Conservation (phyloP, 2,888 invertebrate species). For the Drosophila emarginata region DNA sequence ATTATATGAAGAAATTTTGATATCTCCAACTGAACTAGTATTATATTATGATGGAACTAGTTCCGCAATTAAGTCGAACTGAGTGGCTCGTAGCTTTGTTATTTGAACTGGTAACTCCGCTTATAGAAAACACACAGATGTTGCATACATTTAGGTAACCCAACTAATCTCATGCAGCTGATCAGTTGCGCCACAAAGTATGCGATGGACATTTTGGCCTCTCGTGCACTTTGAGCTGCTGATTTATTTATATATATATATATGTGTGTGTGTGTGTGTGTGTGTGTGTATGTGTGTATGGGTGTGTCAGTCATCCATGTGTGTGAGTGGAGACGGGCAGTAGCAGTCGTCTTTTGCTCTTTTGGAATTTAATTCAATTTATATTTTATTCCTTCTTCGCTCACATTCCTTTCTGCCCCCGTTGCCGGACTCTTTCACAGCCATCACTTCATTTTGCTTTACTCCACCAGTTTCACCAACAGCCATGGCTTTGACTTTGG, state of each 20-base stretch:
- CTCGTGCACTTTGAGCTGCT: constrained; percentile 58
- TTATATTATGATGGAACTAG: no score
- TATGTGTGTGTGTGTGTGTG: not conserved
- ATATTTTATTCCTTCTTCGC: constrained; percentile 58
- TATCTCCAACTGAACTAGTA: no score
- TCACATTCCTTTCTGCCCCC: constrained; percentile 5
- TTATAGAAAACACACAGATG: not conserved
- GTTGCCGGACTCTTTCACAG: constrained; percentile 4
- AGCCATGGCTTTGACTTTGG: constrained; percentile 1
- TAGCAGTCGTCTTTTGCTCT: constrained; percentile 52
- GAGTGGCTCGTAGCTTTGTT: no score
- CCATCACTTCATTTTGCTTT: not conserved
- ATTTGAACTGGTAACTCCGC: no score
- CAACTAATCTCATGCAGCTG: not conserved
- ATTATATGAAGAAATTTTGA: no score
- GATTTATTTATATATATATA: constrained; percentile 58
- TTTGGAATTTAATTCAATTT: constrained; percentile 74
- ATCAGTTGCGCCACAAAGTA: constrained; percentile 13
- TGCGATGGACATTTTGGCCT: constrained; percentile 47
- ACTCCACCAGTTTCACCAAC: not conserved
- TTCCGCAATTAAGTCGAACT: no score
- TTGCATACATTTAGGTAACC: not conserved
- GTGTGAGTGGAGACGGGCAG: not conserved
- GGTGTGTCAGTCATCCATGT: no score
- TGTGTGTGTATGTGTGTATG: not conserved